A percentile compares a stretch with the other conserved stretches of the same genome.
These are phyloP conservation scores for Rissa tridactyla DNA, from an alignment of 2,113 vertebrate species.

Conservation along the genomic window DNA sequence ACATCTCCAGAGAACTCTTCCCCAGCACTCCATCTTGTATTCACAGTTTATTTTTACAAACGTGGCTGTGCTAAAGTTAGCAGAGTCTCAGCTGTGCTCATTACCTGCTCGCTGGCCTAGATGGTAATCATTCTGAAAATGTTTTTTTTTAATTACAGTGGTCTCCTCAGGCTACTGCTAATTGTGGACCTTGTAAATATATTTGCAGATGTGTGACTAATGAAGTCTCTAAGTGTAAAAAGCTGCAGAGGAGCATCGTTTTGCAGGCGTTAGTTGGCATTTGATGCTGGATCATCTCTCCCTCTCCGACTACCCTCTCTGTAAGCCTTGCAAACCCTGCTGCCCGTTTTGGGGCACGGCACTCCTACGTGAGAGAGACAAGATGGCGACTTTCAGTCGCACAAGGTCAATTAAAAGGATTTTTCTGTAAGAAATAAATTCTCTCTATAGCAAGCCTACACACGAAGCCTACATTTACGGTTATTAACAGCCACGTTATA, in stretches of 20 bases:
- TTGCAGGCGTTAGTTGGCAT: not conserved
- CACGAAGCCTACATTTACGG: not conserved
- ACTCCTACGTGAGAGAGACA: not conserved
- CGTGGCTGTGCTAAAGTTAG: constrained; percentile 56
- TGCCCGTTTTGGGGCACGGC: not conserved
- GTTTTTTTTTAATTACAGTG: not conserved
- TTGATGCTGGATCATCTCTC: not conserved
- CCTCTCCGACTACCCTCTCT: not conserved
- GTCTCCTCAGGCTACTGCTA: not conserved
- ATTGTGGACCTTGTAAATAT: not conserved
- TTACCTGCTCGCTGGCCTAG: constrained; percentile 20
- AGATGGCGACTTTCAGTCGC: not conserved
- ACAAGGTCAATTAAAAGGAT: not conserved
- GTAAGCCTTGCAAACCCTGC: not conserved
- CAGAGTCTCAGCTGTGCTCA: constrained; percentile 29
- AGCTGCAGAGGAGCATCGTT: not conserved
- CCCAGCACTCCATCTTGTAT: constrained; percentile 20
- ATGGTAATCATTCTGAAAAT: constrained; percentile 33
- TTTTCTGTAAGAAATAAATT: not conserved
- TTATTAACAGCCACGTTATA: not conserved
- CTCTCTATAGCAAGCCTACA: not conserved
- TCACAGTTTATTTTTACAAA: constrained; percentile 67
- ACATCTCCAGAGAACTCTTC: not conserved
- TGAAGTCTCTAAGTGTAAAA: not conserved
- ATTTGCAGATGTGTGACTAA: constrained; percentile 23